Percentiles rank a stretch among this genome's conserved stretches.
phyloP scores from a whole-genome alignment of 2,888 invertebrate genomes.

The Balanococcus diminutus region DNA sequence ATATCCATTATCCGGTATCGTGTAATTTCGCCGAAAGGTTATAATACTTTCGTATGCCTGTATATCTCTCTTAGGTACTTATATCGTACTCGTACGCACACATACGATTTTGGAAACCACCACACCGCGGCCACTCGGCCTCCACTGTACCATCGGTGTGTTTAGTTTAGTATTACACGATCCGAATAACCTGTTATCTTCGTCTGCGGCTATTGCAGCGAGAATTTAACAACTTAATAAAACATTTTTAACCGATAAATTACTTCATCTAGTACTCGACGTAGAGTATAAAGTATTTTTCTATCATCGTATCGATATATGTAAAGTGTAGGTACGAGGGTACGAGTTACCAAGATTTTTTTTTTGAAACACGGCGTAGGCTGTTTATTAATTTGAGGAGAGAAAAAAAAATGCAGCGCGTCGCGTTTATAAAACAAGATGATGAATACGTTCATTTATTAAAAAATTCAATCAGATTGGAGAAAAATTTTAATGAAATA shows the following conservation, averaged over 20 bases:
- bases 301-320: slow-evolving; percentile 32
- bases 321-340: slow-evolving; percentile 18
- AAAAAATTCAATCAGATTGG: slow-evolving; percentile 13
- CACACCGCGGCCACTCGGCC: not conserved
- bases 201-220: slow-evolving; percentile 53
- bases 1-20: slow-evolving; percentile 10
- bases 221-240: slow-evolving; percentile 55
- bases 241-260: slow-evolving; percentile 54
- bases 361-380: slow-evolving; percentile 8
- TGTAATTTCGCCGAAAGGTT: slow-evolving; percentile 22
- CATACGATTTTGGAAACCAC: slow-evolving; percentile 48
- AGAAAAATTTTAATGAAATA: slow-evolving; percentile 18
- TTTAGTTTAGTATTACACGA: slow-evolving; percentile 53
- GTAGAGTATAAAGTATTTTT: slow-evolving; percentile 46
- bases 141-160: slow-evolving; percentile 29
- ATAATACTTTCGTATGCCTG: not conserved
- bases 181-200: slow-evolving; percentile 53
- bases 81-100: not conserved
- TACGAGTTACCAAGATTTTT: not conserved
- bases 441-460: slow-evolving; percentile 21
- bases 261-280: slow-evolving; percentile 51
- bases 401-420: not conserved
- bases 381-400: slow-evolving; percentile 41
- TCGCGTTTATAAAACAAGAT: too few species aligned
- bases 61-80: not conserved